Base-by-base conservation (phyloP, 2,797 vertebrate species). In the Sus cebifrons region DNA sequence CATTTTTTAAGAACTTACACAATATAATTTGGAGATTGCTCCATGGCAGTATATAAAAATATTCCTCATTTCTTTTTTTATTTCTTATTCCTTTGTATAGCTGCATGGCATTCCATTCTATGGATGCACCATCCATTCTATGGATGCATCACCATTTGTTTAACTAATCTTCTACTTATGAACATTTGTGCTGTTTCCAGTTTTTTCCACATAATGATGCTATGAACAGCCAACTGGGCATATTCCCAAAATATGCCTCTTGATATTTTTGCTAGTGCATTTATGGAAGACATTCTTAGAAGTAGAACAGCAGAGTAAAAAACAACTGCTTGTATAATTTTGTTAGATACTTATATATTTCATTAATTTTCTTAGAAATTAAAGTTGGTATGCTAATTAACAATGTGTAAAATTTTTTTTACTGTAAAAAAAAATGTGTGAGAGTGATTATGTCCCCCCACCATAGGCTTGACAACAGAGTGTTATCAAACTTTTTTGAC, bases 141-240 rank as follows among this genome's bases (percentile, higher is more conserved):
- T n/a, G 4, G 32, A 77, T 16, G 9, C 14, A 75, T 6, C 68
- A 56, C 21, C 73, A 49, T 85, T 83, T 67, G 56, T 92, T 81
- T 73, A 86, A 68, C 49, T 44, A 95, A 74, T n/a, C 11, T 8
- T 12, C 67, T 88, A 40, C 8, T 74, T n/a, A 79, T 54, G 49
- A 89, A 94, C 49, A 94, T 32, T 79, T 84, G 58, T 36, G 16
- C 77, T 58, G 44, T 64, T 78, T 79, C 12, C 9, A 67, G 4
- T 52, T 58, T 92, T 81, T 95, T 65, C 52, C 68, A 86, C 29
- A 56, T 86, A 74, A 73, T 85, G 54, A 92, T 86, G 75, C 32
- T 67, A 86, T 14, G 20, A 92, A 88, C 1, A 88, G 25, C 23
- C 36, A 49, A 49, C 9, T 49, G 44, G 44, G 44, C 44, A 49